Conservation (phyloP, 2,113 vertebrate genomes). For the Clarias batrachus region DNA sequence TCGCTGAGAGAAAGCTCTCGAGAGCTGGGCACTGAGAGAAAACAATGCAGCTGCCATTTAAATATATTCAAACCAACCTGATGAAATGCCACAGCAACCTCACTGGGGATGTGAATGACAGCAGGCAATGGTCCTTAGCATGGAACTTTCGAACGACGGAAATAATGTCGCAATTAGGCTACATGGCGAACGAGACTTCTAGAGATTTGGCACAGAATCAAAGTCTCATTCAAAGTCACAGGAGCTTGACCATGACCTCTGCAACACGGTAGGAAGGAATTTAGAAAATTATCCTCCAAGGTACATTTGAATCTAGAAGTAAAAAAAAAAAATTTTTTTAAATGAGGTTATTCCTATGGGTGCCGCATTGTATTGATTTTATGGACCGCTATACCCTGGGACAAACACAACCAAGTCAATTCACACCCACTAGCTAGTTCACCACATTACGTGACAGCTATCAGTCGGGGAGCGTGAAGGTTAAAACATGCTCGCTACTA, state of each 20-base stretch:
- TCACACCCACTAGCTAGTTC: neutral
- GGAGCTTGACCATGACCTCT: constrained; percentile 15
- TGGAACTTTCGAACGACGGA: constrained; percentile 35
- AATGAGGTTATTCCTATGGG: neutral
- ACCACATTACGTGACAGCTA: neutral
- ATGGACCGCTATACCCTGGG: too few relatives aligned
- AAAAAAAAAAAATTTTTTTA: neutral
- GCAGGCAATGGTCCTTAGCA: constrained; percentile 24
- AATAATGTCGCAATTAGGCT: constrained; percentile 23
- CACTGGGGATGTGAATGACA: constrained; percentile 32
- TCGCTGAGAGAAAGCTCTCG: neutral
- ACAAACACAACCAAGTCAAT: neutral
- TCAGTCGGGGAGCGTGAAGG: neutral
- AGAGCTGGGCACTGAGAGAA: constrained; percentile 10
- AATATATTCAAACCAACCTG: constrained; percentile 54
- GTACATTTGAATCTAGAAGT: neutral
- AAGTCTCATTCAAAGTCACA: constrained; percentile 2
- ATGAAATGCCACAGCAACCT: constrained; percentile 38
- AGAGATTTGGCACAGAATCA: neutral
- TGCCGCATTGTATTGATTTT: neutral
- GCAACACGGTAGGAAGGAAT: neutral
- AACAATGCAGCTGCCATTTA: constrained; percentile 48
- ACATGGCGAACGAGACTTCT: neutral
- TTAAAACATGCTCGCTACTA: neutral
- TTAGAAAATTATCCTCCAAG: neutral